A percentile compares a stretch with the other conserved stretches of the same genome.
phyloP scores from a whole-genome alignment of 2,113 vertebrate genomes.

The Pseudolaguvia tuberculata region DNA sequence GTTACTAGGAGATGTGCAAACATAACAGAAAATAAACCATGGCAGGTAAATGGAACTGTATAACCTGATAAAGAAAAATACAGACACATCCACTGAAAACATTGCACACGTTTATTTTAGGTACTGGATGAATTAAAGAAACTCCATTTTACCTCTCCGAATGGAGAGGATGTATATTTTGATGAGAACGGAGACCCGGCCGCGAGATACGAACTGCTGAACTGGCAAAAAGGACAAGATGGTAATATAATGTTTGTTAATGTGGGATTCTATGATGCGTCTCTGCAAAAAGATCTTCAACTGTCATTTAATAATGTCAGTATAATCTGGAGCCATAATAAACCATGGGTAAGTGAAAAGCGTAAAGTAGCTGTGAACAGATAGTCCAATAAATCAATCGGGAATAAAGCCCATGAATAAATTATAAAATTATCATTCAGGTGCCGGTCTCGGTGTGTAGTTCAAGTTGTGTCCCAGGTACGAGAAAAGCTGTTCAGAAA shows the following conservation, averaged over 20 bases:
- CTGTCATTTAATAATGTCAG: constrained; percentile 48
- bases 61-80: not conserved
- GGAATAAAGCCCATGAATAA: not conserved
- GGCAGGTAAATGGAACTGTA: constrained; percentile 44
- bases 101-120: constrained; percentile 20
- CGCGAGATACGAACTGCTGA: constrained; percentile 53
- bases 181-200: constrained; percentile 55
- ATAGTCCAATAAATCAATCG: not conserved
- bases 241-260: constrained; percentile 47
- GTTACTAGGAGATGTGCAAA: constrained; percentile 25
- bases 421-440: constrained; percentile 29
- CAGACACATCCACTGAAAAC: not conserved
- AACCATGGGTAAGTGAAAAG: constrained; percentile 20
- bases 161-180: constrained; percentile 49
- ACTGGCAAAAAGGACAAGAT: constrained; percentile 50
- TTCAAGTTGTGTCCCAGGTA: constrained; percentile 43
- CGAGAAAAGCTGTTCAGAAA: constrained; percentile 51
- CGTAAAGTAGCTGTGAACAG: not conserved
- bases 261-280: constrained; percentile 53
- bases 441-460: constrained; percentile 52
- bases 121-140: constrained; percentile 46
- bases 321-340: constrained; percentile 48
- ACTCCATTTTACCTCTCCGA: constrained; percentile 39
- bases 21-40: constrained; percentile 37
- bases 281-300: constrained; percentile 41